Conservation (phyloP, 1,140 invertebrate genomes). For the Calliopsis andreniformis region DNA sequence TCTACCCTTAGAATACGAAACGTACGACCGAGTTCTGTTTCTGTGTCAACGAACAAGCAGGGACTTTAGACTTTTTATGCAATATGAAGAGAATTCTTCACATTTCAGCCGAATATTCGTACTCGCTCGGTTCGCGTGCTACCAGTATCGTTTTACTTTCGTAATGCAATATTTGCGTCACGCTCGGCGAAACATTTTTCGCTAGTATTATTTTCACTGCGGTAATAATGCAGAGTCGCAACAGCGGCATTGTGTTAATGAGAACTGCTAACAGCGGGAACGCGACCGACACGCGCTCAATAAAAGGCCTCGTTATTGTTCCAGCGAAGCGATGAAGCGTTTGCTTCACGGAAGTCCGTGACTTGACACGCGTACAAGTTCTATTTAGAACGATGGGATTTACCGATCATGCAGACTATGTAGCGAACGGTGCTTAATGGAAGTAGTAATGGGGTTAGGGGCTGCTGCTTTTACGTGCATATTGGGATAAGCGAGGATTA, state of each 20-base stretch:
- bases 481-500: too few relatives aligned
- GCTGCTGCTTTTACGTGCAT: too few relatives aligned
- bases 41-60: too few relatives aligned
- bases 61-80: too few relatives aligned
- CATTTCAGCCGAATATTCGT: too few relatives aligned
- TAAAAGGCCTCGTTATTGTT: constrained; percentile 37
- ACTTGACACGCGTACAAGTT: not conserved
- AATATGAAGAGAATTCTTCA: too few relatives aligned
- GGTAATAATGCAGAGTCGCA: constrained; percentile 28
- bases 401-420: not conserved
- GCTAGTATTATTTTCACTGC: constrained; percentile 19
- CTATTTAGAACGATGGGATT: not conserved
- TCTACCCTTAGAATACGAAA: not conserved
- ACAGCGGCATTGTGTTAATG: constrained; percentile 24
- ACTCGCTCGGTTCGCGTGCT: too few relatives aligned
- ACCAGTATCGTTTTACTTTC: not conserved
- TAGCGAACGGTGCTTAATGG: not conserved
- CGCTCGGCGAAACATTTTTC: not conserved
- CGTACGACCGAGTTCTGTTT: too few relatives aligned
- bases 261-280: constrained; percentile 32
- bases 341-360: constrained; percentile 1
- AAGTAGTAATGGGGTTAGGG: too few relatives aligned
- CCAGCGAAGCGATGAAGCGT: constrained; percentile 3
- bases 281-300: constrained; percentile 32
- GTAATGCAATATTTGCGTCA: not conserved